Evolutionary conservation across 2,888 invertebrate species (phyloP), one percentile per base, ranked within the genome.

Genomic region (Ormyrus pomaceus): DNA sequence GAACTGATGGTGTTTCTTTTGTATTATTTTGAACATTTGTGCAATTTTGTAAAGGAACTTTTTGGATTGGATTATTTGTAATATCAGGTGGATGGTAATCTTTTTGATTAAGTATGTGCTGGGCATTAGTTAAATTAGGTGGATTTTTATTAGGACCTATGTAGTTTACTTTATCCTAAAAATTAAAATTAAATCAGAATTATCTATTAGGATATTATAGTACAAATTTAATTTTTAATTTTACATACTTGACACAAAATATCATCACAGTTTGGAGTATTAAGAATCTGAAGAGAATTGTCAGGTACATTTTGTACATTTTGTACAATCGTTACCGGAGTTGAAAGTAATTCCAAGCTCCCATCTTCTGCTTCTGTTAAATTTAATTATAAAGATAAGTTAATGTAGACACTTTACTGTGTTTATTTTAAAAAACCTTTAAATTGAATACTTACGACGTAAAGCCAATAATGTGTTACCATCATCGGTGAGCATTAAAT

Each of bases 401-500:
- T 68, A n/a, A 46, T n/a, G 48, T 56, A 10, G 73, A 51, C 11
- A 34, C 34, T 53, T 66, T 10, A 66, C 0, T 19, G 46, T 10
- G 13, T 10, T 50, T 2, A 48, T 10, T 45, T 64, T 65, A 72
- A 51, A 81, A 77, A 46, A 34, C 0, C 34, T 51, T 50, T 48
- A 11, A 50, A 13, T 70, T n/a, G 53, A 71, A 64, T 68, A 73
- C 79, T 83, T 78, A 87, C 89, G 87, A 65, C 86, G 83, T 11
- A 89, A 84, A 46, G 88, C 86, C 8, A 89, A 75, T 13, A 89
- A 80, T 0, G 89, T 86, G 19, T 85, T 83, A 45, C 88, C 88
- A 80, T 89, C 89, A 6, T 89, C 88, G 0, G 87, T 86, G 9
- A 88, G 85, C 58, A 89, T 85, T 76, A 88, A 86, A 82, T 88